Base-by-base conservation (phyloP, 2,888 invertebrate genomes). In the Pseudococcus viburni region DNA sequence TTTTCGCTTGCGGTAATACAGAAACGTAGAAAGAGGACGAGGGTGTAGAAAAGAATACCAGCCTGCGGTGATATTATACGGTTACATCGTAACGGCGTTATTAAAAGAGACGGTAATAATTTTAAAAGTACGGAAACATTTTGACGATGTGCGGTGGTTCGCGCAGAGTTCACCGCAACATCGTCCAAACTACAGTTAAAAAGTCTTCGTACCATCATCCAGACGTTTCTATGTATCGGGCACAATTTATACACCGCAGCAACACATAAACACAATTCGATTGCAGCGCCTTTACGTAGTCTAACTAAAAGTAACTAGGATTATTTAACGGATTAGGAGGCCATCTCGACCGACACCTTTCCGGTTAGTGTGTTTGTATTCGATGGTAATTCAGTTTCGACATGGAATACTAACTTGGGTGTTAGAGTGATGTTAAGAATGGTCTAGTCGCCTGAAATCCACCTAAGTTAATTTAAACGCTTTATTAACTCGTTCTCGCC, bases 241-340 rank as follows among this genome's bases (percentile, higher is more conserved):
- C 22, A 64, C 8, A 64, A 64, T 64, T 22, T 64, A 33, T 33
- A 33, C 26, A 64, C 64, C 64, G 11, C 64, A 64, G 12, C 9
- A 64, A 64, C 64, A 22, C 64, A 64, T 64, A 64, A 64, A 64
- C 64, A 64, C 64, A 7, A 15, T 64, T 7, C 64, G 7, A 11
- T 64, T 22, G 64, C 64, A 22, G 55, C 7, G 5, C n/a, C 17
- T n/a, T 59, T 8, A 15, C n/a, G 15, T 17, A 11, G 22, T 9
- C 9, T 19, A 22, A 64, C 22, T 33, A 73, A 33, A 73, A 73
- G 73, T 73, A 73, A 73, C 73, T 33, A 17, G 33, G 73, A 33
- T 73, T 73, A 73, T 73, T 73, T 73, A 33, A 17, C 73, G 73
- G 73, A 73, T 73, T 73, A 73, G 73, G 73, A 26, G 73, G 33